A percentile compares a stretch with the other conserved stretches of the same genome.
phyloP scores from a whole-genome alignment of 2,797 vertebrate genomes.

The Ibycter americanus region DNA sequence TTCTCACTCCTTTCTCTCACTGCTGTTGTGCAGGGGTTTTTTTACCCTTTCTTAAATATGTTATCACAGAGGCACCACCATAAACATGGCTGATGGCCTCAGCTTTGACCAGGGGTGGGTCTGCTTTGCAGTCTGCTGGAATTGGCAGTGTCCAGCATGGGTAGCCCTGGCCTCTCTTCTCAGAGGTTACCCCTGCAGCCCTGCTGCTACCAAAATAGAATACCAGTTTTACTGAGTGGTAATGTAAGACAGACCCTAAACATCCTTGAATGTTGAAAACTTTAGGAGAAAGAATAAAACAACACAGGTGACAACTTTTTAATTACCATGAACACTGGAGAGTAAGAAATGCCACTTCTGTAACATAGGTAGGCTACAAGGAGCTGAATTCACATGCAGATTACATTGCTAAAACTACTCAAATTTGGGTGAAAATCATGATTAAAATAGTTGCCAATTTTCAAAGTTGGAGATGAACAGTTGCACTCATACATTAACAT shows the following conservation, averaged over 20 bases:
- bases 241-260: not conserved
- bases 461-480: not conserved
- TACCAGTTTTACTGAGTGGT: not conserved
- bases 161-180: not conserved
- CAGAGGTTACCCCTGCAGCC: not conserved
- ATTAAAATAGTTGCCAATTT: not conserved
- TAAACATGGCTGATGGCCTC: not conserved
- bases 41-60: not conserved
- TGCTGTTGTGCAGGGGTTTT: accelerated
- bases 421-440: not conserved
- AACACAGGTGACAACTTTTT: not conserved
- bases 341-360: not conserved
- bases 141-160: not conserved
- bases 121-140: not conserved
- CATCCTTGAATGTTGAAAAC: not conserved
- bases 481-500: not conserved
- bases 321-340: not conserved
- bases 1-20: not conserved
- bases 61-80: not conserved
- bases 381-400: not conserved
- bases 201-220: not conserved
- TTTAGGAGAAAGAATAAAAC: not conserved
- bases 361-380: not conserved
- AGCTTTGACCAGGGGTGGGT: not conserved
- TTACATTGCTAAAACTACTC: not conserved